Evolutionary conservation across 2,113 vertebrate genomes (phyloP), one percentile per base, ranked within the genome.

Genomic region (Ctenodactylus gundi): DNA sequence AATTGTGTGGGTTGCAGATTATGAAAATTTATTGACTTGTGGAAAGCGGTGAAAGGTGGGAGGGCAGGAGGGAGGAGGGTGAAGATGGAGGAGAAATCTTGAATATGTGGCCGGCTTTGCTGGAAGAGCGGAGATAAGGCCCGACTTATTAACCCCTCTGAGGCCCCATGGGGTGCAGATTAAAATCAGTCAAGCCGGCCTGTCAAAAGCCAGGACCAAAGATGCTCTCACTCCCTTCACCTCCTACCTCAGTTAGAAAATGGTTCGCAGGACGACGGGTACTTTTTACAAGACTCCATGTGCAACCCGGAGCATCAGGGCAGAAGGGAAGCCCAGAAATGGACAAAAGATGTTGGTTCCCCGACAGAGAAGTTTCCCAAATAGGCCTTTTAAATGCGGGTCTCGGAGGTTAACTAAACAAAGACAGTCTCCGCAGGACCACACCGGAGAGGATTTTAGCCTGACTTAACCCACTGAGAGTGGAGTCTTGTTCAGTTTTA

Each of bases 341-440:
- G 97, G 97, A 95, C 98, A 97, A 97, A 98, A 98, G 98, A 98
- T 98, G 97, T 97, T 97, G 96, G 93, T 96, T 97, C 98, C 97
- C 97, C 97, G 51, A 96, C 2, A 64, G 97, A 96, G 97, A 98
- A 98, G 97, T 98, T 98, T 97, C 98, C 98, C 98, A 98, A 99
- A 98, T 98, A 98, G 98, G 98, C 98, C 97, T 98, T 98, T 98
- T 98, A 99, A 99, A 99, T 98, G 97, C 76, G 95, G 99, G 98
- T 99, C 99, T 97, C 97, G 95, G 98, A 98, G 99, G 99, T 99
- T 99, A 99, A 98, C 98, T 94, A 99, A 99, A 99, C 99, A 99
- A 99, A 99, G 98, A 97, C 98, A 98, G 98, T 96, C 99, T 99
- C 98, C 97, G 98, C 98, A 98, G 98, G 99, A 99, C 99, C 99